Base-by-base conservation (phyloP, 2,113 vertebrate genomes). In the Monarcha castaneiventris region DNA sequence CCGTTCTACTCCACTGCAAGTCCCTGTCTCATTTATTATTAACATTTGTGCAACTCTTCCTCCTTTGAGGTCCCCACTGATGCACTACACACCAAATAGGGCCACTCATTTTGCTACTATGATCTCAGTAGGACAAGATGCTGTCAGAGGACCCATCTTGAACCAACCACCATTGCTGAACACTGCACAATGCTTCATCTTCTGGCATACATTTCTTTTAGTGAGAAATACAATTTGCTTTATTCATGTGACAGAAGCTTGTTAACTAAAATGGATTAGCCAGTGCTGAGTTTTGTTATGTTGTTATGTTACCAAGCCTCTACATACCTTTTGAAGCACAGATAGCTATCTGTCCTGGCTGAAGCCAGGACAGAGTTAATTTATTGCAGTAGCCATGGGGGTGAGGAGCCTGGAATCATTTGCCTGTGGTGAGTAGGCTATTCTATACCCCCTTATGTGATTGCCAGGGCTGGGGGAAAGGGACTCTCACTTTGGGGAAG, bases 121-220 rank as follows among this genome's bases (percentile, higher is more conserved):
- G 5, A 29, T 49, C 11, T 41, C 2, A 0, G 29, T 2, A 63
- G 49, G 18, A 33, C 11, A 41, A 63, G 32, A 68, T 3, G 3
- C 14, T 67, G 4, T 21, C n/a, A 48, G 61, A 69, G 21, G 3
- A 61, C 35, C 18, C 12, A 7, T 27, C 39, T 67, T 86, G 39
- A 79, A 44, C 80, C 2, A 63, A 13, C 11, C 10, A 48, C 16
- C 16, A 12, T 17, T 46, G 21, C 54, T 72, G 29, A n/a, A 39
- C 17, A 21, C 27, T 11, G 9, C 26, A 54, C 63, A 89, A 79
- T 3, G 1, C 16, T 54, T 74, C 10, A 21, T 32, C 33, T 74
- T 55, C 48, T 58, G 19, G 21, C 76, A 71, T 23, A n/a, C 6
- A 21, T 54, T 52, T 51, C 17, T 74, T 32, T 30, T 41, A 23